A percentile compares a stretch with the other conserved stretches of the same genome.
Conservation (phyloP, 2,113 vertebrate species). For the Nannospalax galili region DNA sequence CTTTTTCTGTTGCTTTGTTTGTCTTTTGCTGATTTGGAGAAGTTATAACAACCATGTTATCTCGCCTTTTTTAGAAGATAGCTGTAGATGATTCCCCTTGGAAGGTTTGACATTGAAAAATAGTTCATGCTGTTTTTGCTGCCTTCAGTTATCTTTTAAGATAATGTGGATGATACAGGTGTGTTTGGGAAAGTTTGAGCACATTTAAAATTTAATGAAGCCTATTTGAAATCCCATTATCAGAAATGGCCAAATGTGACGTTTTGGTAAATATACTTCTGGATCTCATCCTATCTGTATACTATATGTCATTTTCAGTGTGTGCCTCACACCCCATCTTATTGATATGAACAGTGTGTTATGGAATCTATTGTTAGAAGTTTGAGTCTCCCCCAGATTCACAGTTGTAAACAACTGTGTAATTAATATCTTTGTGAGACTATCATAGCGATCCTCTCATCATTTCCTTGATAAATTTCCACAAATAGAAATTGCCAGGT, state of each 20-base stretch:
- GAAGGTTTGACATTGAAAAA: slow-evolving; percentile 20
- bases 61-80: not conserved
- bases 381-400: not conserved
- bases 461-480: slow-evolving; percentile 7
- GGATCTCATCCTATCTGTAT: rapidly evolving
- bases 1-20: not conserved
- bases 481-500: slow-evolving; percentile 24
- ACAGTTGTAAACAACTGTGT: not conserved
- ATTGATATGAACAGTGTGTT: not conserved
- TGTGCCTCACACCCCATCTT: rapidly evolving
- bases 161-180: not conserved
- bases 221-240: not conserved
- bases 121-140: not conserved
- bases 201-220: slow-evolving; percentile 18
- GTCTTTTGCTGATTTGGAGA: slow-evolving; percentile 9
- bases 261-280: not conserved
- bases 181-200: slow-evolving; percentile 23
- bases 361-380: not conserved
- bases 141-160: not conserved
- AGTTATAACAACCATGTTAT: not conserved
- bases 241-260: not conserved
- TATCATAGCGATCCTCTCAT: not conserved
- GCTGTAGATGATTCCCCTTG: not conserved
- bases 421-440: not conserved
- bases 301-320: not conserved